phyloP scores from a whole-genome alignment of 2,888 invertebrate species.

The Ischnura elegans region DNA sequence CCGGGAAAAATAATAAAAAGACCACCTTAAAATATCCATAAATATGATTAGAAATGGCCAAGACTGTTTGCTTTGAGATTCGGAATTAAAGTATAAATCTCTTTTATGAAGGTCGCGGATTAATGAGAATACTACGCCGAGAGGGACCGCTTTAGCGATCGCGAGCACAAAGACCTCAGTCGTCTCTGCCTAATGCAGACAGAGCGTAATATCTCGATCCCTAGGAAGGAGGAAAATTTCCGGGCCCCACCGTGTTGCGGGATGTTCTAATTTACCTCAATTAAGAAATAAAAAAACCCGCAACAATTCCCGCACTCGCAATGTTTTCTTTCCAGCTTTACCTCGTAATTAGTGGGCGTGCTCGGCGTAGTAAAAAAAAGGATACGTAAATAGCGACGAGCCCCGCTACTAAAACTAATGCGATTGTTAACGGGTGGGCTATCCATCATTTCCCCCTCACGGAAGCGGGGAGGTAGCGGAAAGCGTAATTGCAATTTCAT shows the following conservation, averaged over 20 bases:
- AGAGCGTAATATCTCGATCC: not conserved
- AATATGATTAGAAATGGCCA: too few species aligned
- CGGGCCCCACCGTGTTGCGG: not conserved
- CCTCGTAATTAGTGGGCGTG: conserved; percentile 33
- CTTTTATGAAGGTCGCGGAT: too few species aligned
- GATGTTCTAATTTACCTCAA: conserved; percentile 50
- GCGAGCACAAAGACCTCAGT: not conserved
- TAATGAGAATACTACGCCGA: not conserved
- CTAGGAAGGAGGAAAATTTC: not conserved
- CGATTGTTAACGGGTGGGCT: conserved; percentile 44
- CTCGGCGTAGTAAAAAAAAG: not conserved
- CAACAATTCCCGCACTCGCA: not conserved
- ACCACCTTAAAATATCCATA: too few species aligned
- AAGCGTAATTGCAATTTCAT: conserved; percentile 63
- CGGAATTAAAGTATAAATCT: too few species aligned
- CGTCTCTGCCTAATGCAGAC: not conserved
- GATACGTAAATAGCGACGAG: not conserved
- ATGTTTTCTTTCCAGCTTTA: not conserved
- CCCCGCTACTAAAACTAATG: conserved; percentile 10
- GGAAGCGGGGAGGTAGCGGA: not conserved
- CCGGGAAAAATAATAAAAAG: too few species aligned
- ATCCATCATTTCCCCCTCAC: not conserved
- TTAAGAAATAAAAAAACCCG: conserved; percentile 22
- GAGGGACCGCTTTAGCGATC: not conserved
- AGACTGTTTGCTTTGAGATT: too few species aligned